Evolutionary conservation across 2,797 vertebrate genomes (phyloP), one percentile per base, ranked within the genome.

Genomic region (Hydrophis major): DNA sequence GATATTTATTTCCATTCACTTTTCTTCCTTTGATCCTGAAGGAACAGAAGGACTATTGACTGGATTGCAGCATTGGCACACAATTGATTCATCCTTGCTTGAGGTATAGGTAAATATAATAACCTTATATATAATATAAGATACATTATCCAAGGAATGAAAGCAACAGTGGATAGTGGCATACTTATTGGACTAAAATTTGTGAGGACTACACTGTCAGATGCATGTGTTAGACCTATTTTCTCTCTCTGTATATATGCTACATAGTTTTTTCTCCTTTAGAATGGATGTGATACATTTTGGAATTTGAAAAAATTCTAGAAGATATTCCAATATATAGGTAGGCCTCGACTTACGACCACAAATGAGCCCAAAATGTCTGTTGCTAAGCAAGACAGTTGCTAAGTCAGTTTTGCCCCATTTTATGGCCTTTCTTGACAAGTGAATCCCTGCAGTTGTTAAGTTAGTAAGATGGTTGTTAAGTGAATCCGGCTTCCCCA

Each of bases 11-110:
- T 74, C 63, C 10, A 8, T 93, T 12, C 47, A 63, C 53, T 57
- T 91, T 78, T 53, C 93, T 56, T 56, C 13, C 6, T 55, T n/a
- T 90, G 69, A 83, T 83, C 22, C 89, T 90, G 74, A 86, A 32
- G 32, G 37, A 86, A 47, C 18, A 93, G 57, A 50, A 12, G 3
- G 91, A 95, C 89, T n/a, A 10, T 37, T 28, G 57, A 55, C n/a
- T 12, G 14, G 57, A 25, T n/a, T 87, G 86, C 88, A 57, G 59
- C 74, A 86, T 18, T 87, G 47, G 37, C 78, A 93, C 0, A 0
- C 86, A 56, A 28, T 87, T 88, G 55, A 20, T 0, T 0, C 0
- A 0, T 42, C 0, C 56, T 90, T 90, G 32, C 37, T 89, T 61
- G 87, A 89, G 56, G 25, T 61, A 42, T 89, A n/a, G 27, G 32